These are phyloP conservation scores for Chrysina gloriosa DNA, from an alignment of 2,888 invertebrate species.

Conservation along the genomic window DNA sequence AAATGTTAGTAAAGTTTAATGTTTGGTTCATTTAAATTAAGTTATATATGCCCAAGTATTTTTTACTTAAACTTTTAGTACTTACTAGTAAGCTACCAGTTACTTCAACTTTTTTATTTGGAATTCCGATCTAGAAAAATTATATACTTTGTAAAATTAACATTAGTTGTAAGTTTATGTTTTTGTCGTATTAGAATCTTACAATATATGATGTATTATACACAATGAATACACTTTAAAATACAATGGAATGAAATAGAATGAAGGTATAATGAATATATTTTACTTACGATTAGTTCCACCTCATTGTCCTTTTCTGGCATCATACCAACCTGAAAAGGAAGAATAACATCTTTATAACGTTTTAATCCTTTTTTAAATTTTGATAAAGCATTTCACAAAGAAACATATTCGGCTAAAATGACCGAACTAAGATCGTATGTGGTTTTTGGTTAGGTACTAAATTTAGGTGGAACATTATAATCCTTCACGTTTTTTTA, in stretches of 20 bases:
- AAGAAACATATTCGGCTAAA: too few relatives aligned
- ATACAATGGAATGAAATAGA: not conserved
- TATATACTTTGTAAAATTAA: not conserved
- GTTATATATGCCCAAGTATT: too few relatives aligned
- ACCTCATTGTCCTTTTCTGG: constrained; percentile 25
- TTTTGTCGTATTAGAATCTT: not conserved
- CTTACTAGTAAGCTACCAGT: not conserved
- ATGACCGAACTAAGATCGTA: too few relatives aligned
- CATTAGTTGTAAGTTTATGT: not conserved
- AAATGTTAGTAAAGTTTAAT: too few relatives aligned
- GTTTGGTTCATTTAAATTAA: too few relatives aligned
- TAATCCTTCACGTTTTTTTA: too few relatives aligned
- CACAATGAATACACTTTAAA: not conserved
- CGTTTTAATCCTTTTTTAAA: too few relatives aligned
- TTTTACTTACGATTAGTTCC: constrained; percentile 23
- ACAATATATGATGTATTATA: not conserved
- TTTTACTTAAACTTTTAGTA: too few relatives aligned
- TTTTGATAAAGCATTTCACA: too few relatives aligned
- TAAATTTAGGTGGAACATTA: too few relatives aligned
- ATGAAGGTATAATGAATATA: not conserved
- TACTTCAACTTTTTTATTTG: not conserved
- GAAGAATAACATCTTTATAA: not conserved
- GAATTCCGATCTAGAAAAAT: constrained; percentile 16
- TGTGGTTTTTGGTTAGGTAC: too few relatives aligned
- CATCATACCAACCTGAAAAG: constrained; percentile 20